Evolutionary conservation across 2,797 vertebrate genomes (phyloP).

Genomic region (Limnodromus scolopaceus): DNA sequence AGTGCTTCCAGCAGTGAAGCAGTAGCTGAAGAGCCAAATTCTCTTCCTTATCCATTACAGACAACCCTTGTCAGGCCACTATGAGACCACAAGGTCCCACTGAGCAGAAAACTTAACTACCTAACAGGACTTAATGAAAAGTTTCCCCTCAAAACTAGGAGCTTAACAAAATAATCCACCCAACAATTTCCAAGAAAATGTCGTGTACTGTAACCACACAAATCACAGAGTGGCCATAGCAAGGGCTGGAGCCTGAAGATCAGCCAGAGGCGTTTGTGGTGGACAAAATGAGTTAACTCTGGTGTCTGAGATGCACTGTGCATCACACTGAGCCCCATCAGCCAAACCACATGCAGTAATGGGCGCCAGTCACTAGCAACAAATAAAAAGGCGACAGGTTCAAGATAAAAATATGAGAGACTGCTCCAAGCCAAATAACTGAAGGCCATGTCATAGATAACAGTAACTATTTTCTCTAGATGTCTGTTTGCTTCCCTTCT

Average conservation of each 20-base stretch:
- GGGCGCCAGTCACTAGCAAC: background rate
- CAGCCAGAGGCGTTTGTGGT: background rate
- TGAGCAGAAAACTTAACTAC: background rate
- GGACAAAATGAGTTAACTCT: background rate
- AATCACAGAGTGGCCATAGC: background rate
- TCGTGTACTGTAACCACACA: background rate
- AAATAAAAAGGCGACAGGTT: background rate
- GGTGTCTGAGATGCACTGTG: background rate
- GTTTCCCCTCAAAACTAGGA: background rate
- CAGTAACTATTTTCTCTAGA: background rate
- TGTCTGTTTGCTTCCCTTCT: background rate
- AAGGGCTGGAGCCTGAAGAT: background rate
- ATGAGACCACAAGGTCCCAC: background rate
- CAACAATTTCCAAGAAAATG: background rate
- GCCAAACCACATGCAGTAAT: background rate
- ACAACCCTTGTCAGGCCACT: background rate
- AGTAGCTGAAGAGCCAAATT: background rate
- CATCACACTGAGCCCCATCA: background rate
- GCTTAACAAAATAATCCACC: background rate
- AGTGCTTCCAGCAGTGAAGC: background rate
- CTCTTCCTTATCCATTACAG: background rate
- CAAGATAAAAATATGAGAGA: slow-evolving; percentile 12
- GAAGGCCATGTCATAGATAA: background rate
- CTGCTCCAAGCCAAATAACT: background rate
- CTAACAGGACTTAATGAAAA: background rate